Evolutionary conservation across 1,140 invertebrate species (phyloP), one percentile per base, ranked within the genome.

Genomic region (Harpegnathos saltator): DNA sequence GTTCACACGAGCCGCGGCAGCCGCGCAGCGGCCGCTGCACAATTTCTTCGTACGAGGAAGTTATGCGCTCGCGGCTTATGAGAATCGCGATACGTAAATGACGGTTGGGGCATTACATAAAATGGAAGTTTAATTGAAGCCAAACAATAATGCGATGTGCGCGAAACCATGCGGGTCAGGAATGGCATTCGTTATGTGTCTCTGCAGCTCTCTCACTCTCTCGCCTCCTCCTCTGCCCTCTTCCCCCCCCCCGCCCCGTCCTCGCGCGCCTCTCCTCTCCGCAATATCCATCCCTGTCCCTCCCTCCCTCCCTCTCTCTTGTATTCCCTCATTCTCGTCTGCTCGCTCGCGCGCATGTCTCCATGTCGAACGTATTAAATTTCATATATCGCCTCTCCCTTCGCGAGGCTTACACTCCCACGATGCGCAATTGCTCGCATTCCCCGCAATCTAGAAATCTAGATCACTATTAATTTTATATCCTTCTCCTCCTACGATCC

Each of bases 401-500:
- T 73, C 82, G 75, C 73, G 50, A 58, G 73, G 50, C 82, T 84
- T 87, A 86, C 88, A 91, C 92, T 93, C 92, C 91, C 90, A 92
- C 92, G 90, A 93, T 86, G 90, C 86, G 89, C 91, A 93, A 92
- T 93, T 93, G 91, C 92, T 91, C 90, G 91, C 92, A 93, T 94
- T 94, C 91, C 83, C 91, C 86, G 91, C 92, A 93, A 94, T 93
- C 92, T 92, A 93, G 91, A 93, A 93, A 93, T 94, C 92, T 93
- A 93, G 92, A 93, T 93, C 92, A 88, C 92, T 93, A 94, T 94
- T 94, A 94, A 94, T 94, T 94, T 94, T 93, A 93, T 92, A 93
- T 87, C 85, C 78, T 88, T 50, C 73, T 82, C 83, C 65, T 63
- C 61, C 59, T 59, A 19, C 11, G 62, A 58, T 29, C 29, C 19